Evolutionary conservation across 1,140 invertebrate genomes (phyloP).

Genomic region (Leucophenga varia): DNA sequence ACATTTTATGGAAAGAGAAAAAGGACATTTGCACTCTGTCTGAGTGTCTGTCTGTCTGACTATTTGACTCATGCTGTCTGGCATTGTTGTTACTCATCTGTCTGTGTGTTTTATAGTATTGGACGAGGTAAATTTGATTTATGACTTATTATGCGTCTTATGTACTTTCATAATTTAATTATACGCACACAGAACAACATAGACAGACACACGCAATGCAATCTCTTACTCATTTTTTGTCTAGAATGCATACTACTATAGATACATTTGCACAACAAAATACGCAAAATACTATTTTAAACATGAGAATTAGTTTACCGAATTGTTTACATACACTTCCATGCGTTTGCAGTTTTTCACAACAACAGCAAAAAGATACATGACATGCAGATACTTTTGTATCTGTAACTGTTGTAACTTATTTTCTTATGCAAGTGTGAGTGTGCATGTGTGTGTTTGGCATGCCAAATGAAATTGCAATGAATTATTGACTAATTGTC

Average conservation of each 20-base stretch:
- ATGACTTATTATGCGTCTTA: constrained; percentile 56
- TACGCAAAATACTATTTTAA: constrained; percentile 40
- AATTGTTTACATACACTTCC: constrained; percentile 32
- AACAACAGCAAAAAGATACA: constrained; percentile 29
- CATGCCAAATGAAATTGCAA: constrained; percentile 51
- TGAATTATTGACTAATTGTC: constrained; percentile 54
- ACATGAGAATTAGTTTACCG: constrained; percentile 49
- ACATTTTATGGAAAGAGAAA: no score
- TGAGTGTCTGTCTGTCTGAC: no score
- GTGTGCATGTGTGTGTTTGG: constrained; percentile 22
- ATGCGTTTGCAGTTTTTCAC: constrained; percentile 24
- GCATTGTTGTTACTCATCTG: no score
- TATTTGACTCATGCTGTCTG: no score
- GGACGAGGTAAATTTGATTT: constrained; percentile 52
- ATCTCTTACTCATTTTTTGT: not conserved
- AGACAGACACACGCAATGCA: constrained; percentile 14
- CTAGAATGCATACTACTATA: constrained; percentile 14
- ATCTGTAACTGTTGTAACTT: constrained; percentile 1
- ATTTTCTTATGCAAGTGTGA: constrained; percentile 3
- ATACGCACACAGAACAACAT: constrained; percentile 40
- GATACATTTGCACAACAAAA: constrained; percentile 17
- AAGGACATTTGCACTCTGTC: no score
- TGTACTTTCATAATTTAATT: constrained; percentile 56
- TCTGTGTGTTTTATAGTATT: constrained; percentile 3
- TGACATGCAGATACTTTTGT: constrained; percentile 4